Evolutionary conservation across 2,113 vertebrate genomes (phyloP), one percentile per base, ranked within the genome.

Genomic region (Oxygymnocypris stewartii): DNA sequence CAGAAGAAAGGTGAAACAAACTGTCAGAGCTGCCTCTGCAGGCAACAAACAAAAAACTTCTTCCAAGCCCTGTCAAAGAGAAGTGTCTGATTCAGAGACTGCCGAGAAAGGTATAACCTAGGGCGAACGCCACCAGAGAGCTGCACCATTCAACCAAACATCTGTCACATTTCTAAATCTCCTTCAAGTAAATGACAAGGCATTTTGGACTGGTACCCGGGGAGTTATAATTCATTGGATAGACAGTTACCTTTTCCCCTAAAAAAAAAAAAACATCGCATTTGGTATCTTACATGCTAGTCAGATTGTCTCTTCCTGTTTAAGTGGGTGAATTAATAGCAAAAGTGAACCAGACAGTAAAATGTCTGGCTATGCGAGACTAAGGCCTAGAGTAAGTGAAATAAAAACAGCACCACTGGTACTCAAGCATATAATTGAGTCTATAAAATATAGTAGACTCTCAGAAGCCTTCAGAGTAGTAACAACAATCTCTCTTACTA

Each of bases 121-220:
- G 14, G 12, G 25, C 5, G 10, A 78, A 63, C 9, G 6, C 11
- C 57, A 85, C 4, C 47, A 85, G 18, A 77, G 18, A 51, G 12
- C 10, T 79, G 40, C 44, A 78, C 28, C 4, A 8, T 23, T 85
- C 59, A 35, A 37, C 25, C 4, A 78, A 78, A 85, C 76, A 49
- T 78, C 28, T 63, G 51, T 67, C 75, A 40, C 71, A 76, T 61
- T 85, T 40, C 28, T 54, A 49, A 79, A 79, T 85, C 44, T 79
- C 59, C 23, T 54, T 79, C 20, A 57, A 79, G 28, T 10, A 63
- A 35, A 47, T 65, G 47, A 78, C 40, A 44, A 85, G 61, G 7
- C 57, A 77, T 35, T 85, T 76, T 77, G 57, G 47, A 25, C 73
- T 47, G 40, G 59, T 49, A 78, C 18, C 28, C 31, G 28, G 11